Evolutionary conservation across 2,797 vertebrate genomes (phyloP).

Genomic region (Chelon labrosus): DNA sequence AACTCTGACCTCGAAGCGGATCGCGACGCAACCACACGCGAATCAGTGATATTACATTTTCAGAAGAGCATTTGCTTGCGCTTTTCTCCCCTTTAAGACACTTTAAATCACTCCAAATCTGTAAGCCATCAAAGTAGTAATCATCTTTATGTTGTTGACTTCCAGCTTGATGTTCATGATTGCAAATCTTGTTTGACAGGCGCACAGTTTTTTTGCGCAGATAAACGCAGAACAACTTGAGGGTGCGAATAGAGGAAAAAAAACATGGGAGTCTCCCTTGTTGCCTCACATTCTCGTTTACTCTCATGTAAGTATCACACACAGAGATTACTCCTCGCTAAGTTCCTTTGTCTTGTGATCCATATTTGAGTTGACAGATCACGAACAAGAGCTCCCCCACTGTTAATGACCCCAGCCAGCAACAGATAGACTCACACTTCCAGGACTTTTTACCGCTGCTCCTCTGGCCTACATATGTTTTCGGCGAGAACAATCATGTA

Average conservation of each 20-base stretch:
- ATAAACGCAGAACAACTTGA: conserved; percentile 55
- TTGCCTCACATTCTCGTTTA: conserved; percentile 80
- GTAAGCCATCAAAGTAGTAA: conserved; percentile 35
- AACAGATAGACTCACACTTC: conserved; percentile 75
- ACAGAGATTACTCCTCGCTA: conserved; percentile 83
- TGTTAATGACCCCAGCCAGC: conserved; percentile 78
- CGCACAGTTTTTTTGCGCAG: conserved; percentile 36
- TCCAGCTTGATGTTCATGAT: neutral
- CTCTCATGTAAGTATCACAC: conserved; percentile 84
- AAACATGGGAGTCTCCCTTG: conserved; percentile 64
- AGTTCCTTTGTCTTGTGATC: conserved; percentile 85
- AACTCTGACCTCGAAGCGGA: conserved; percentile 55
- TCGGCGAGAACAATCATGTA: conserved; percentile 16
- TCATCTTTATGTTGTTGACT: conserved; percentile 71
- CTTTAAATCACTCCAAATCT: conserved; percentile 39
- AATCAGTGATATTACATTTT: conserved; percentile 9
- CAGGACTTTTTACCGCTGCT: conserved; percentile 53
- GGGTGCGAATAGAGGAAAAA: conserved; percentile 34
- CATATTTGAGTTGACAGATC: conserved; percentile 86
- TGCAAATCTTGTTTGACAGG: conserved; percentile 62
- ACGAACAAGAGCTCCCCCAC: conserved; percentile 79
- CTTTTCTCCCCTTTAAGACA: conserved; percentile 5
- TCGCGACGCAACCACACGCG: conserved; percentile 36
- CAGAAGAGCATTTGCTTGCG: conserved; percentile 5
- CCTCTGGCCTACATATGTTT: conserved; percentile 68